Conservation (phyloP, 2,888 invertebrate species). For the Lymantria dispar region DNA sequence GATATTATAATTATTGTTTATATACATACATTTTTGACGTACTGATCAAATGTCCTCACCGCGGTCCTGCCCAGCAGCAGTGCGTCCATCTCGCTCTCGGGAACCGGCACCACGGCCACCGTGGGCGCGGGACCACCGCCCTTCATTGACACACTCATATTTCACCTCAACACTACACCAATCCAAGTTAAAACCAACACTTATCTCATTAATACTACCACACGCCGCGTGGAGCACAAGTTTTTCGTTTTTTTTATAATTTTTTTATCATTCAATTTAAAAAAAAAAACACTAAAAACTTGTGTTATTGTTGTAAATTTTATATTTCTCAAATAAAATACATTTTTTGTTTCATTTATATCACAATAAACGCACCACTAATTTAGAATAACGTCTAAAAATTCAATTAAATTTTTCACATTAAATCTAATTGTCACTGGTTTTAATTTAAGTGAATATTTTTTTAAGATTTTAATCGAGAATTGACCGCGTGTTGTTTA, state of each 20-base stretch:
- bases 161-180: conserved; percentile 13
- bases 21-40: conserved; percentile 79
- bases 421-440: neutral
- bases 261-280: no score
- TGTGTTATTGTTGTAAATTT: conserved; percentile 5
- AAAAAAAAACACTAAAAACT: no score
- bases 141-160: conserved; percentile 64
- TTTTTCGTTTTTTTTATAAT: no score
- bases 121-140: conserved; percentile 75
- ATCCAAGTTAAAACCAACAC: neutral
- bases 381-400: conserved; percentile 33
- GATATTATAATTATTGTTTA: neutral
- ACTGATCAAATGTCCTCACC: conserved; percentile 86
- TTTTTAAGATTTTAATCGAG: conserved; percentile 3
- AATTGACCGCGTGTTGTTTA: conserved; percentile 21
- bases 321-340: conserved; percentile 9
- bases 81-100: conserved; percentile 91
- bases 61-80: conserved; percentile 88
- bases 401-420: conserved; percentile 12
- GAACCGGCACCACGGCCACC: conserved; percentile 83
- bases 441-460: conserved; percentile 7
- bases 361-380: conserved; percentile 36
- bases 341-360: conserved; percentile 26
- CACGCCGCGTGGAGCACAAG: no score
- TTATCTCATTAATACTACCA: no score